Evolutionary conservation across 2,888 invertebrate genomes (phyloP).

Genomic region (Clusia tigrina): DNA sequence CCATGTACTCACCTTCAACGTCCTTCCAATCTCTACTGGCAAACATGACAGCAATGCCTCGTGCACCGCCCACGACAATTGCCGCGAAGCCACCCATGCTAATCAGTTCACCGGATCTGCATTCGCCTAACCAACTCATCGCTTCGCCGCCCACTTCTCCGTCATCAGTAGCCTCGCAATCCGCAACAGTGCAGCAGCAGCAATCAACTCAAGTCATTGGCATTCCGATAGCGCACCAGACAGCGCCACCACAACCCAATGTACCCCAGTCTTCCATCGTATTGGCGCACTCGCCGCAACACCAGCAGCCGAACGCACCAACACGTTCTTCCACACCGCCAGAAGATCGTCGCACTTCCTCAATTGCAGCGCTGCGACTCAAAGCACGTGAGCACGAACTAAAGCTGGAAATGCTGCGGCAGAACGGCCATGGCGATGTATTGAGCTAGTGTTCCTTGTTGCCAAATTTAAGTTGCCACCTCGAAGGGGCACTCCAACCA

Average conservation of each 20-base stretch:
- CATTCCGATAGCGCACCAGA: constrained; percentile 65
- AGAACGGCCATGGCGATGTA: constrained; percentile 77
- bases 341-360: constrained; percentile 83
- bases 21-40: constrained; percentile 84
- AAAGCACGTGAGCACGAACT: constrained; percentile 91
- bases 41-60: constrained; percentile 69
- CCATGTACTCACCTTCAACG: constrained; percentile 68
- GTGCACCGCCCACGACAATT: constrained; percentile 54
- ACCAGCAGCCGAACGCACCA: constrained; percentile 53
- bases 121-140: constrained; percentile 57
- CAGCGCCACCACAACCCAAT: constrained; percentile 25
- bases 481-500: too few relatives aligned
- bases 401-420: constrained; percentile 81
- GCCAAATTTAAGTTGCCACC: too few relatives aligned
- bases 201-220: constrained; percentile 63
- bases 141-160: constrained; percentile 61
- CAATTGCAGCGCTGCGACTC: constrained; percentile 85
- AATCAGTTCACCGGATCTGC: constrained; percentile 56
- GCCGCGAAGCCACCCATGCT: constrained; percentile 49
- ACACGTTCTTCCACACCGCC: constrained; percentile 68
- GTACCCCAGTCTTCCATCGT: constrained; percentile 43
- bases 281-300: constrained; percentile 45
- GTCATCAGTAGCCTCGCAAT: constrained; percentile 46
- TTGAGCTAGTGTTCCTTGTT: constrained; percentile 71
- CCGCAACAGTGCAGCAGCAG: constrained; percentile 28